A percentile compares a stretch with the other conserved stretches of the same genome.
Evolutionary conservation across 1,140 invertebrate genomes (phyloP).

Genomic region (Bombus ignitus): DNA sequence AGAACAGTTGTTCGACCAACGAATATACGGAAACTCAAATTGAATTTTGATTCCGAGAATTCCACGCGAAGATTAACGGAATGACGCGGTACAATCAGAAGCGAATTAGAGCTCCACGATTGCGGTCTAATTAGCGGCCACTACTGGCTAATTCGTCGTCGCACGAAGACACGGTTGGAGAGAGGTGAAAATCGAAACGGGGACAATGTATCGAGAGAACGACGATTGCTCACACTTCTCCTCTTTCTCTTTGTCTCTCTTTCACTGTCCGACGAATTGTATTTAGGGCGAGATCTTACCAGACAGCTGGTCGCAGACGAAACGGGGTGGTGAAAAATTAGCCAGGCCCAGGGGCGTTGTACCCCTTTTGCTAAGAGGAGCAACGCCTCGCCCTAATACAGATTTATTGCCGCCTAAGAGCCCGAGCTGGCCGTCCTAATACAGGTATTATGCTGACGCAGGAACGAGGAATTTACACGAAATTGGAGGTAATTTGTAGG

Average conservation of each 20-base stretch:
- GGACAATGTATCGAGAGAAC: not conserved
- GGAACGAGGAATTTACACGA: conserved; percentile 73
- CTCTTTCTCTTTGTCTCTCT: not conserved
- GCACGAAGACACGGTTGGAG: not conserved
- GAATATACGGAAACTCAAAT: not conserved
- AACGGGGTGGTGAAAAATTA: conserved; percentile 63
- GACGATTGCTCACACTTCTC: not conserved
- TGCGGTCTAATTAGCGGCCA: conserved; percentile 7
- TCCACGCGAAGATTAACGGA: not conserved
- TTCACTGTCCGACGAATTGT: not conserved
- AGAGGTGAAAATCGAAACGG: not conserved
- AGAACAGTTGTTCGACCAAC: not conserved
- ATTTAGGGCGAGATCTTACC: conserved; percentile 1
- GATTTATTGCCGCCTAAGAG: conserved; percentile 78
- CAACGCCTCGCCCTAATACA: conserved; percentile 72
- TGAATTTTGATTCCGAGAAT: not conserved
- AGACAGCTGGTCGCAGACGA: conserved; percentile 13
- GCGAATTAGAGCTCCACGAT: conserved; percentile 7
- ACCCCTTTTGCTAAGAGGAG: conserved; percentile 63
- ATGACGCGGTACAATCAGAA: not conserved
- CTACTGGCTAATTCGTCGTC: not conserved
- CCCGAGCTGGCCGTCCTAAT: conserved; percentile 71
- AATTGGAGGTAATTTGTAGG: conserved; percentile 79
- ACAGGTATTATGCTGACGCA: conserved; percentile 76
- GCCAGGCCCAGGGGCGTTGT: conserved; percentile 37